Conservation (phyloP, 2,113 vertebrate genomes). For the Antigone vipio region DNA sequence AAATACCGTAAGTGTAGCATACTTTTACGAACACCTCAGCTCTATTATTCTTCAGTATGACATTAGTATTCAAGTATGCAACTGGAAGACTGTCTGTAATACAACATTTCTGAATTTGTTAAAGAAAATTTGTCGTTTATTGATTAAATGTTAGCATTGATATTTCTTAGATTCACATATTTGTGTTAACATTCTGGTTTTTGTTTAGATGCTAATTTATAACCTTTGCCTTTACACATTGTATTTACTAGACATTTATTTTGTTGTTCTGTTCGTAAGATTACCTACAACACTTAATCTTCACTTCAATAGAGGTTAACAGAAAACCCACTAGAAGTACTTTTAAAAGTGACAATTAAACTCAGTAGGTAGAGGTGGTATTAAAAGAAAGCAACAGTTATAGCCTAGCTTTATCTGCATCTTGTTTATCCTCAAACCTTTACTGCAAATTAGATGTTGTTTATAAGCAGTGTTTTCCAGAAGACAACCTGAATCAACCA, state of each 20-base stretch:
- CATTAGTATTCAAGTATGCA: background rate
- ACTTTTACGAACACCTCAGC: background rate
- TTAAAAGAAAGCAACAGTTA: background rate
- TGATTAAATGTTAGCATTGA: background rate
- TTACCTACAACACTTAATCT: background rate
- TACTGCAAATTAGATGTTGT: background rate
- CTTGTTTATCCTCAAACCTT: background rate
- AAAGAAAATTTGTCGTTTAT: background rate
- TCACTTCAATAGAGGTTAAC: background rate
- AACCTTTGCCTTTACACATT: background rate
- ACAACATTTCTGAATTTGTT: background rate
- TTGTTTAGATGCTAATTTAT: background rate
- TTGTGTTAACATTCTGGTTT: background rate
- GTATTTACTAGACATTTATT: background rate
- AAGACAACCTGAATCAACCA: background rate
- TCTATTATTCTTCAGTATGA: background rate
- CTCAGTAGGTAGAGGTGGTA: background rate
- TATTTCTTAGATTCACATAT: background rate
- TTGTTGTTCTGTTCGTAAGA: background rate
- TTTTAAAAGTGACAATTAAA: background rate
- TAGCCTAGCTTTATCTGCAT: background rate
- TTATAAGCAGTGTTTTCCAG: background rate
- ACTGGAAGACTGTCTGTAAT: background rate
- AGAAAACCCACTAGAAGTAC: background rate
- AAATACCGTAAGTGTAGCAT: background rate